Conservation (phyloP, 2,888 invertebrate species). For the Chrysopilus asiliformis region DNA sequence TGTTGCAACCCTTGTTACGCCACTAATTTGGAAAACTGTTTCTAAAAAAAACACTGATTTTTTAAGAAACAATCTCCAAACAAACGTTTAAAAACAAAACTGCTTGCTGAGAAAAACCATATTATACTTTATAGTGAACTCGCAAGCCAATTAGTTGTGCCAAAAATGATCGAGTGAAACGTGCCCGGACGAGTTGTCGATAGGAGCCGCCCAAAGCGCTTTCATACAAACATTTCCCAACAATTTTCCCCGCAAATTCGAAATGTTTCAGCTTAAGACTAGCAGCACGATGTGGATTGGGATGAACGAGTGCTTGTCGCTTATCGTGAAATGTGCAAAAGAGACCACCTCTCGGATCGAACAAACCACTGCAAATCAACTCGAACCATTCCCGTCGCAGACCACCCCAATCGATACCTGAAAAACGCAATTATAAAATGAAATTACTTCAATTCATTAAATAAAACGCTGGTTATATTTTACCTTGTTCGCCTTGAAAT, state of each 20-base stretch:
- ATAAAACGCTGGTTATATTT: background rate
- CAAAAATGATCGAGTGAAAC: slow-evolving; percentile 82
- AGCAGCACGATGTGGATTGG: slow-evolving; percentile 64
- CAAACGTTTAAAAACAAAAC: no score
- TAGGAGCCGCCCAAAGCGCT: slow-evolving; percentile 81
- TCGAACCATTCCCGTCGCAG: slow-evolving; percentile 92
- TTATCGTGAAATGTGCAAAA: slow-evolving; percentile 79
- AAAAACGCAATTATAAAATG: slow-evolving; percentile 1
- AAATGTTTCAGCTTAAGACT: slow-evolving; percentile 76
- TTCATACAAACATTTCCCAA: slow-evolving; percentile 90
- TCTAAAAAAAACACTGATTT: no score
- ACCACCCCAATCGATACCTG: slow-evolving; percentile 90
- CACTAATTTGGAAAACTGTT: no score
- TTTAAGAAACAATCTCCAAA: no score
- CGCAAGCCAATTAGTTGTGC: slow-evolving; percentile 88
- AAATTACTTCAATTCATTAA: background rate
- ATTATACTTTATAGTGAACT: slow-evolving; percentile 74
- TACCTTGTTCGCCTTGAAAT: slow-evolving; percentile 89
- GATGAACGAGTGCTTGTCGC: slow-evolving; percentile 79
- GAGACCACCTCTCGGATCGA: slow-evolving; percentile 69
- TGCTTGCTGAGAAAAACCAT: background rate
- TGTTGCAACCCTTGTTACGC: no score
- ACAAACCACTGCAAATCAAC: slow-evolving; percentile 70
- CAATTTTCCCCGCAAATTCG: slow-evolving; percentile 85
- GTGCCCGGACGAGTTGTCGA: slow-evolving; percentile 76